Base-by-base conservation (phyloP, 2,797 vertebrate genomes). In the Pterois miles region DNA sequence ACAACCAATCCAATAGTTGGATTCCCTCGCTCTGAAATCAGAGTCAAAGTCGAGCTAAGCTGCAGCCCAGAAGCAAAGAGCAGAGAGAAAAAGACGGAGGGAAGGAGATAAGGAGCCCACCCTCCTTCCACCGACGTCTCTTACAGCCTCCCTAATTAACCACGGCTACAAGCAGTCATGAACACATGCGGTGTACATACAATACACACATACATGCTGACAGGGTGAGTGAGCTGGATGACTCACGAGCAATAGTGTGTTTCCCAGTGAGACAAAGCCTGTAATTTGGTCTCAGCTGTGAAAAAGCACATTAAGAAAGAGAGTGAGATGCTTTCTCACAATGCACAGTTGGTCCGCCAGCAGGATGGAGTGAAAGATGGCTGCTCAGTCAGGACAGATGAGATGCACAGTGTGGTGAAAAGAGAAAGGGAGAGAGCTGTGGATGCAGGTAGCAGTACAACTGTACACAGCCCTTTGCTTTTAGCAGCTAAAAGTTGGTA, bases 231-330 rank as follows among this genome's bases (percentile, higher is more conserved):
- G 34, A 77, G 72, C 20, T 22, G 31, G 53, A 72, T 90, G 89
- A 89, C 81, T 89, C 87, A 83, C 3, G 9, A 52, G 58, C 65
- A 67, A 74, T 43, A 22, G 22, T 64, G 80, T 76, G 73, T 74
- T 84, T 80, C 77, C 59, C 65, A 31, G 62, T 65, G 79, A 89
- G 83, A 84, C 72, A 62, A 86, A 88, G 84, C 71, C 76, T 66
- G 65, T 83, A 72, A 89, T 91, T 89, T 89, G 69, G 80, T 78
- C 78, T 88, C 90, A 68, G 86, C 84, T 87, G 84, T 74, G 69
- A 48, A 65, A 78, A 74, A 76, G 67, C 56, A 20, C 71, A 86
- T 74, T 71, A 75, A 78, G 65, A 59, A 65, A 65, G 56, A 60
- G 54, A 70, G 74, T 11, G 13, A 9, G 5, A 54, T 52, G 71